Evolutionary conservation across 1,140 invertebrate species (phyloP).

Genomic region (Melipona quadrifasciata): DNA sequence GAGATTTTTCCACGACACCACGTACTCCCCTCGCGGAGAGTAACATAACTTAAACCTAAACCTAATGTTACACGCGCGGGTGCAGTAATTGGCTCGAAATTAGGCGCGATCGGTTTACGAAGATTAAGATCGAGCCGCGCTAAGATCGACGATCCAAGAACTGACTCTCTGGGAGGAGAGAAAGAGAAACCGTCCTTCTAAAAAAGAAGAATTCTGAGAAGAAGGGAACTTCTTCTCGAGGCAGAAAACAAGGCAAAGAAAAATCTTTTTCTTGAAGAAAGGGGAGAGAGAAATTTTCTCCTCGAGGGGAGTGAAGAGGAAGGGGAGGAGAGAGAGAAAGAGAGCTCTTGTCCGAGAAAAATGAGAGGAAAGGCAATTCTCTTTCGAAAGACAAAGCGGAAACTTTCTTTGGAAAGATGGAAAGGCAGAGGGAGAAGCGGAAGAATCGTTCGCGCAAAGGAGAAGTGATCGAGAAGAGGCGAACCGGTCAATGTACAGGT

Average conservation of each 20-base stretch:
- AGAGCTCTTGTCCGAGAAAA: too few species aligned
- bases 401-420: not conserved
- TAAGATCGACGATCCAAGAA: not conserved
- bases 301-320: too few species aligned
- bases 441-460: not conserved
- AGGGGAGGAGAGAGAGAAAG: too few species aligned
- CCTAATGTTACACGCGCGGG: not conserved
- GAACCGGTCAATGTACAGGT: not conserved
- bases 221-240: not conserved
- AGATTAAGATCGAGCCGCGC: conserved; percentile 32
- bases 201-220: not conserved
- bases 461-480: not conserved
- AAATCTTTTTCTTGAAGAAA: not conserved
- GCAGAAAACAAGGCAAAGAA: too few species aligned
- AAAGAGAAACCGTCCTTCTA: not conserved
- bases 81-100: conserved; percentile 30
- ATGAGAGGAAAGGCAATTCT: not conserved
- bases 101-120: conserved; percentile 9
- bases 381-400: not conserved
- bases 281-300: too few species aligned
- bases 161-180: not conserved
- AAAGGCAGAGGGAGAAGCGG: not conserved
- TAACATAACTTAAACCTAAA: too few species aligned
- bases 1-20: not conserved
- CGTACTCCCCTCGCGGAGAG: not conserved